Evolutionary conservation across 2,888 invertebrate species (phyloP), one percentile per base, ranked within the genome.

Genomic region (Mellilla xanthometata): DNA sequence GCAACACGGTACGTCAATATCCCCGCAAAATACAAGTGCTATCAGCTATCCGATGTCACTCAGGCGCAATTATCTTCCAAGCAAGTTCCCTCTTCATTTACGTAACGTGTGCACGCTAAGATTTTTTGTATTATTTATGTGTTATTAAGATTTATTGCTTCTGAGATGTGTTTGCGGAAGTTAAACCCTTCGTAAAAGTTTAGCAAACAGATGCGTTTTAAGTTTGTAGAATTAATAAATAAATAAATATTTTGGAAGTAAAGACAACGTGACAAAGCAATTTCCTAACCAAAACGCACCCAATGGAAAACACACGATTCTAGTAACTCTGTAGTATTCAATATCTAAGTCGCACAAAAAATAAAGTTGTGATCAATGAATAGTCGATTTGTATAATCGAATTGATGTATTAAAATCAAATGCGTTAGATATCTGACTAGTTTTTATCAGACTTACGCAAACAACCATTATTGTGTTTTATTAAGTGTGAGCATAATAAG

Each of bases 31-130:
- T 11, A n/a, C 13, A 31, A 2, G 8, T 10, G 8, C 54, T 55
- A 65, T 66, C 66, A 49, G 46, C 49, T 57, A 48, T 46, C 50
- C 48, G 53, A 54, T 64, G 69, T 69, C 70, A 65, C 62, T 66
- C 65, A 33, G 44, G 39, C 30, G 67, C 63, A 71, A 71, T 69
- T 62, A 70, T 62, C 56, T 19, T 5, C 15, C 15, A 19, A 19
- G 15, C 52, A 49, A 26, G 39, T 54, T 48, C 39, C 54, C 58
- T 55, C 46, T 55, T 64, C 60, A 62, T 68, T 68, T 68, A 56
- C 64, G 56, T 62, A 59, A 62, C 39, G 12, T 29, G 34, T 31
- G 45, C 50, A 50, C 41, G 50, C 38, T 39, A 42, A 24, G 9
- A 36, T 38, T 32, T 40, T 50, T 50, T 49, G 15, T 19, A 1